Evolutionary conservation across 2,797 vertebrate species (phyloP).

Genomic region (Tapirus indicus): DNA sequence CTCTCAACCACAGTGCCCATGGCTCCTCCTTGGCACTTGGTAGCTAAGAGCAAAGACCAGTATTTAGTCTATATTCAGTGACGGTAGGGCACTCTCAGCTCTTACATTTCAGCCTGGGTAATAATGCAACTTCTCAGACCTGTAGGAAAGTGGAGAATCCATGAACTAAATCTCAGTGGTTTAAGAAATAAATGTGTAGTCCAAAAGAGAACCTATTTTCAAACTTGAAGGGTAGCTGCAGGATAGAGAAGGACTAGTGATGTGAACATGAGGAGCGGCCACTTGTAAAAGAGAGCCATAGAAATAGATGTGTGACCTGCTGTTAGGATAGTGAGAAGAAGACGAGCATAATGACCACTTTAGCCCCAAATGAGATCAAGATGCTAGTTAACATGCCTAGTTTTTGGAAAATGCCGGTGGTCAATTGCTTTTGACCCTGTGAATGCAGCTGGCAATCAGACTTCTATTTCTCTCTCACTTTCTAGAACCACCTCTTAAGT

Average conservation of each 20-base stretch:
- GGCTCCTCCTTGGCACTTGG: not conserved
- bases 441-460: not conserved
- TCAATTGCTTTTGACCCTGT: not conserved
- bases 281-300: not conserved
- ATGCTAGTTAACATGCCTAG: not conserved
- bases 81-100: not conserved
- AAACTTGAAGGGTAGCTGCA: not conserved
- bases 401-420: not conserved
- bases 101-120: not conserved
- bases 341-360: not conserved
- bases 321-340: not conserved
- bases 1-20: accelerated
- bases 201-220: not conserved
- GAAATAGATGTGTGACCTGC: not conserved
- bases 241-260: not conserved
- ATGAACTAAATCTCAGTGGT: not conserved
- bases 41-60: not conserved
- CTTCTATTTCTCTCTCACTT: not conserved
- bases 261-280: not conserved
- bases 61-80: not conserved
- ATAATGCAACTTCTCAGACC: not conserved
- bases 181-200: not conserved
- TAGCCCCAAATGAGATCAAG: not conserved
- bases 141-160: not conserved
- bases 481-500: not conserved